These are phyloP conservation scores for Abramis brama DNA, from an alignment of 2,113 vertebrate species.

Conservation along the genomic window DNA sequence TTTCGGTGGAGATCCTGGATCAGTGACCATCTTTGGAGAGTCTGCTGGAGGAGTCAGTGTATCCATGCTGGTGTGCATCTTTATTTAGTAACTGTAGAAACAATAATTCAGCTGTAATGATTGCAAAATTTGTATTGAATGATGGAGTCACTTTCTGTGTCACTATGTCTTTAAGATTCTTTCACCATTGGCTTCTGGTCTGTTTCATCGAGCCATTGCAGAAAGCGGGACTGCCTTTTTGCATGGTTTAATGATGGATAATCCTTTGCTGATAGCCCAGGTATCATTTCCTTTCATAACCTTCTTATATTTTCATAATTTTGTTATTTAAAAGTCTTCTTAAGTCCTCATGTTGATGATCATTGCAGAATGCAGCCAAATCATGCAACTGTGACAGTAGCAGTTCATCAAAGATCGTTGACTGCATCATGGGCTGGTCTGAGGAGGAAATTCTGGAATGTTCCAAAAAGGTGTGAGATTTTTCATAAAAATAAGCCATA, in stretches of 20 bases:
- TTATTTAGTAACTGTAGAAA: background rate
- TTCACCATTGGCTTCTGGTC: constrained; percentile 77
- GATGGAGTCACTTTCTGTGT: background rate
- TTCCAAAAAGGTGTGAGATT: constrained; percentile 52
- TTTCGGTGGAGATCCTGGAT: constrained; percentile 86
- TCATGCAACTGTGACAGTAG: constrained; percentile 69
- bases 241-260: rapidly evolving
- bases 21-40: constrained; percentile 86
- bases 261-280: constrained; percentile 58
- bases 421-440: constrained; percentile 68
- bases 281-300: constrained; percentile 34
- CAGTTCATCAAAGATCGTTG: constrained; percentile 65
- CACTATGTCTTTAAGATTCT: constrained; percentile 71
- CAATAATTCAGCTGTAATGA: background rate
- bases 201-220: constrained; percentile 86
- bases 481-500: background rate
- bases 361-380: constrained; percentile 67
- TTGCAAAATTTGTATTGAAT: background rate
- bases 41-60: constrained; percentile 83
- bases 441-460: constrained; percentile 36
- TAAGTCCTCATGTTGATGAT: background rate
- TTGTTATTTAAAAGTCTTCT: background rate
- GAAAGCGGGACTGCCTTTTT: constrained; percentile 78
- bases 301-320: background rate
- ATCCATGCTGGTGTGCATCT: background rate